Base-by-base conservation (phyloP, 1,140 invertebrate genomes). In the Panagrolaimus sp. region DNA sequence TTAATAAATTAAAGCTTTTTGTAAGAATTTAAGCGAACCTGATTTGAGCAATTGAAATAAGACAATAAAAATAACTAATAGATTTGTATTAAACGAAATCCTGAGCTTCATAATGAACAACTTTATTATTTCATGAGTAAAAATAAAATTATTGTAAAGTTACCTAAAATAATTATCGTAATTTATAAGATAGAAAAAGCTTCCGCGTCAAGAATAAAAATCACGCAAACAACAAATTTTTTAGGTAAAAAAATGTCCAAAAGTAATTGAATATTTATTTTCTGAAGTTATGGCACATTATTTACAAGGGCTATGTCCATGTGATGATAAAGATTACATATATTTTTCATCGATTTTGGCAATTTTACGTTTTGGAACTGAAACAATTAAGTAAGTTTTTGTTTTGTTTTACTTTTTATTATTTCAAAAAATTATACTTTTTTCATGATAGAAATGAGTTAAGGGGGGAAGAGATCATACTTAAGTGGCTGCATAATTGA, bases 361-460 rank as follows among this genome's bases (percentile, higher is more conserved):
- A 20, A 57, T 57, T 20, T 27, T 25, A 57, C 51, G 51, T 16
- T 57, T 57, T 27, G 51, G 51, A 25, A 57, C 4, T 27, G 51
- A 27, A 20, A 57, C 51, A 57, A 20, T 57, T 57, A 27, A 57
- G 51, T 57, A 57, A 57, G 51, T 57, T 27, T 25, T 27, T n/a
- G n/a, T n/a, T 57, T 57, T 57, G 20, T 57, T 57, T 57, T 27
- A 57, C 51, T 57, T 57, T 38, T n/a, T n/a, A n/a, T n/a, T n/a
- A n/a, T n/a, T n/a, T n/a, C n/a, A n/a, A n/a, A 38, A 38, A 38
- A 38, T 4, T 38, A 38, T 38, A 38, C 31, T 4, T 2, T n/a
- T n/a, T 4, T 38, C 31, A 38, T 38, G 31, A 38, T 38, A 4
- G 31, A 38, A 38, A 7, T 4, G 7, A 4, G 31, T 38, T 38